Evolutionary conservation across 2,113 vertebrate genomes (phyloP), one percentile per base, ranked within the genome.

Genomic region (Semicossyphus pulcher): DNA sequence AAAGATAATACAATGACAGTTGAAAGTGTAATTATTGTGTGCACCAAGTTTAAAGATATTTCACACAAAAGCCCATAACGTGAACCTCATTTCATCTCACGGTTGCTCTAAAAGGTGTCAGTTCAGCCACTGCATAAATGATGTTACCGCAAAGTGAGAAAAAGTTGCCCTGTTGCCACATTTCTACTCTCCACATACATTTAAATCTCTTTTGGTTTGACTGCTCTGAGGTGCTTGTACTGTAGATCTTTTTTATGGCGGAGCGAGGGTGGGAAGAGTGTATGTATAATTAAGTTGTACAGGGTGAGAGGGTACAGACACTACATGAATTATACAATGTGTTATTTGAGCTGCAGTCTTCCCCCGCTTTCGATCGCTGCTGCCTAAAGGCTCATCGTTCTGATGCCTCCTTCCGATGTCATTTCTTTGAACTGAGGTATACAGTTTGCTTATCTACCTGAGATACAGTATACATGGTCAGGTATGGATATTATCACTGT

Each of bases 291-390:
- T 86, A 48, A 86, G 48, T 18, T 37, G 72, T 57, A 32, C 15
- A 36, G 72, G 72, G 57, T 85, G 66, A 80, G 65, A 81, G 77
- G 77, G 67, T 77, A 76, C 54, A 88, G 85, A 82, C 84, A 83
- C 64, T 45, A 61, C 53, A 88, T 88, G 25, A 86, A 89, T 89
- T 85, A 90, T 88, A 77, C 57, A 90, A 42, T 28, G 47, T 47
- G 65, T 58, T 86, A 70, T 84, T 78, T 86, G 59, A 86, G 72
- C 48, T 72, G 59, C 49, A 68, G 45, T 67, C 64, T 68, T 78
- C 56, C 26, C 54, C 18, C 47, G 10, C 25, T 63, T 61, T 51
- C 59, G 29, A 64, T 66, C 58, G 64, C 1, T 31, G 31, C 53
- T 75, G 56, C 45, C 44, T 66, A 39, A 65, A 69, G 53, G 62